phyloP scores from a whole-genome alignment of 2,797 vertebrate genomes.

The Pristis pectinata region DNA sequence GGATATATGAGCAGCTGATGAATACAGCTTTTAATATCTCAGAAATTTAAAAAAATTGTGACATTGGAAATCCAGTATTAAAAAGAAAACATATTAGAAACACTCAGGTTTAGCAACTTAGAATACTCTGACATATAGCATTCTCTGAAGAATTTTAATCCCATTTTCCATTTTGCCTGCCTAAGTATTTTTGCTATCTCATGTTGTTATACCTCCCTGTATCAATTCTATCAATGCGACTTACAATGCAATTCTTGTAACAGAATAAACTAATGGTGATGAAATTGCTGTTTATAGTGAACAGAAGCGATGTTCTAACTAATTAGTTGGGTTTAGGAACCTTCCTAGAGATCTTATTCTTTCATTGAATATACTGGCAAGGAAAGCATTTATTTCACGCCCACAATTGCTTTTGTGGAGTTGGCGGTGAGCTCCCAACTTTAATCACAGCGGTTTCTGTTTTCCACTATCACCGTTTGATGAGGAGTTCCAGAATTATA shows the following conservation, averaged over 20 bases:
- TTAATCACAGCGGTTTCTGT: no score
- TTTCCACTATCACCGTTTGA: no score
- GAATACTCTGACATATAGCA: background rate
- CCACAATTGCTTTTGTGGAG: no score
- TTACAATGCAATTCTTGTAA: background rate
- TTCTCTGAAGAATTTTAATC: background rate
- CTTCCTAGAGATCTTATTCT: no score
- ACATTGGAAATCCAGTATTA: background rate
- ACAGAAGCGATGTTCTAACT: background rate
- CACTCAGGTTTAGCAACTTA: background rate
- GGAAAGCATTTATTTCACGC: no score
- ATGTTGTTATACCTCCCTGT: background rate
- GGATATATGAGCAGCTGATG: background rate
- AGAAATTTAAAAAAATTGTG: background rate
- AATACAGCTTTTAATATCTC: background rate
- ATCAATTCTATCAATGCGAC: background rate
- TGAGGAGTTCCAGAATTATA: no score
- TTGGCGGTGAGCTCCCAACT: no score
- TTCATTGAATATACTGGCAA: no score
- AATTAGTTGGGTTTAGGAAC: background rate
- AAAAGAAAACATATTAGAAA: background rate
- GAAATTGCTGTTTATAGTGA: background rate
- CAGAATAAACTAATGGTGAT: background rate
- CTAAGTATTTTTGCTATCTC: background rate
- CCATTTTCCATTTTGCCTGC: background rate